Base-by-base conservation (phyloP, 2,888 invertebrate species). In the Colostygia pectinataria region DNA sequence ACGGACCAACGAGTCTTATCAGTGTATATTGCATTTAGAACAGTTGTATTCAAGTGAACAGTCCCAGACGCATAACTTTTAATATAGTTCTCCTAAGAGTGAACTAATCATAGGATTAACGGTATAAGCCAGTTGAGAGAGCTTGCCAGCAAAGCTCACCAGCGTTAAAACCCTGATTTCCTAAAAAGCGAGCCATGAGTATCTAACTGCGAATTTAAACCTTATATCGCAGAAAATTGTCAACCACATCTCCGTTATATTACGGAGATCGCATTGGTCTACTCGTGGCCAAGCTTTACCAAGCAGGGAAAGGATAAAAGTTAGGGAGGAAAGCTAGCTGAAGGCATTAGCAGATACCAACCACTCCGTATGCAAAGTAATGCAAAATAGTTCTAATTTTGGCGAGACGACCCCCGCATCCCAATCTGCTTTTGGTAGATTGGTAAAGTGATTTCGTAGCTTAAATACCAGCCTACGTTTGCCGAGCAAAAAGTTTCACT, bases 361-460 rank as follows among this genome's bases (percentile, higher is more conserved):
- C 46, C 54, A 60, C 47, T 54, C 38, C 46, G 53, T 45, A 58
- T 62, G 62, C 54, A 58, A 59, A 63, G 50, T 40, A 46, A 63
- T 60, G 60, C 49, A 60, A 60, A 60, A 43, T 41, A 46, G 55
- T 32, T 48, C 40, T 60, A 60, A 62, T 60, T 61, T 50, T 14
- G 10, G 28, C 29, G 32, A 45, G 53, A 42, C 42, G 44, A 36
- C 33, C 41, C 20, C 40, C 34, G 33, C 29, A 15, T 51, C 15
- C 32, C 31, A n/a, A 27, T 38, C 20, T 42, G 37, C 42, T 25
- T 53, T 43, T 36, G 29, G 43, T 36, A 36, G 42, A 46, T 47
- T 47, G 39, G 29, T n/a, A 13, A 38, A 50, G 43, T 43, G 34
- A 36, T 48, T 50, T 43, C 12, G 36, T 34, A 14, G 44, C 36